Percentiles rank a stretch among this genome's conserved stretches.
phyloP scores from a whole-genome alignment of 2,888 invertebrate genomes.

The Eupithecia dodoneata region DNA sequence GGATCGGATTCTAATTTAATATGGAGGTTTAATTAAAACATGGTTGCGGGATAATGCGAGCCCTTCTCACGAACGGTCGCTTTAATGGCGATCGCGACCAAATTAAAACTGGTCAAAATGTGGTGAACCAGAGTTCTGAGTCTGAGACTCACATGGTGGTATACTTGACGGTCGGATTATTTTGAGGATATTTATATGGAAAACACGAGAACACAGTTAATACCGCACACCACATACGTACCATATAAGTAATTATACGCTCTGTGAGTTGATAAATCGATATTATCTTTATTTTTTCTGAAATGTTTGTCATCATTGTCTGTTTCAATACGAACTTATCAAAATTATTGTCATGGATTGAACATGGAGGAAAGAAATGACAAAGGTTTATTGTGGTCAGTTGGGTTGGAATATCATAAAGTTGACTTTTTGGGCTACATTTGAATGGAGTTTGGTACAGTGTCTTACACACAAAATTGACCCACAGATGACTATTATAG shows the following conservation, averaged over 20 bases:
- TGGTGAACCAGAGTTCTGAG: not conserved
- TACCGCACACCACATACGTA: too few species aligned
- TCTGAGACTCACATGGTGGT: not conserved
- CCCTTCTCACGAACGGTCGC: constrained; percentile 3
- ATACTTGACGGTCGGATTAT: not conserved
- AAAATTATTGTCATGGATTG: too few species aligned
- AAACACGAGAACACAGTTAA: not conserved
- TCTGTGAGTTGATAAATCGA: not conserved
- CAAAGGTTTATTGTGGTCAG: too few species aligned
- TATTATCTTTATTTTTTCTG: not conserved
- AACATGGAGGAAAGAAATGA: too few species aligned
- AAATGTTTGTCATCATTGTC: too few species aligned
- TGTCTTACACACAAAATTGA: too few species aligned
- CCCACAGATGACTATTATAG: too few species aligned
- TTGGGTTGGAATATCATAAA: too few species aligned
- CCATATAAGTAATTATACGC: too few species aligned
- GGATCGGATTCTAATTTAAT: constrained; percentile 40
- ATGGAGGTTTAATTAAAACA: constrained; percentile 44
- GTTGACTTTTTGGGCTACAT: too few species aligned
- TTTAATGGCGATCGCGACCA: not conserved
- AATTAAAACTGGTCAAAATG: not conserved
- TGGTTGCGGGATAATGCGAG: constrained; percentile 14
- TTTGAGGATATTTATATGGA: not conserved
- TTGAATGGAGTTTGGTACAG: too few species aligned
- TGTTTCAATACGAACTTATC: too few species aligned